These are phyloP conservation scores for Formicarius rufipectus DNA, from an alignment of 2,113 vertebrate species.

Conservation along the genomic window DNA sequence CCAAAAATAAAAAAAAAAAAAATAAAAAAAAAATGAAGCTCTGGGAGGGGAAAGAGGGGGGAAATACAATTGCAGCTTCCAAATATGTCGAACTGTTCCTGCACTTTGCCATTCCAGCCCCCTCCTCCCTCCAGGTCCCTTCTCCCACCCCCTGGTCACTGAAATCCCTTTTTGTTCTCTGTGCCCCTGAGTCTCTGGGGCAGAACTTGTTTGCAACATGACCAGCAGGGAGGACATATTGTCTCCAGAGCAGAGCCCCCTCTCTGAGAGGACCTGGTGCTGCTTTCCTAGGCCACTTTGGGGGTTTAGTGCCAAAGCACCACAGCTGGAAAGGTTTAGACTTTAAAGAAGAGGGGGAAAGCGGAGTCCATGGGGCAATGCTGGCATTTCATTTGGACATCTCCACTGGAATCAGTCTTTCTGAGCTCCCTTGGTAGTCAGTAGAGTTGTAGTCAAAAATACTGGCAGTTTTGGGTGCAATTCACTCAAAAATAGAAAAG, in stretches of 20 bases:
- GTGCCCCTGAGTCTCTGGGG: neutral
- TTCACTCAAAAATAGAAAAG: neutral
- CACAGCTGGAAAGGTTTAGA: neutral
- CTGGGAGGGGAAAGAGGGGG: neutral
- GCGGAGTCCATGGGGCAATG: neutral
- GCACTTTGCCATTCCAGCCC: neutral
- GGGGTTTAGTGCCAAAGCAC: neutral
- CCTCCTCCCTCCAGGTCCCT: neutral
- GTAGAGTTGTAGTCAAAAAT: neutral
- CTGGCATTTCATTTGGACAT: neutral
- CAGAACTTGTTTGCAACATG: constrained; percentile 1
- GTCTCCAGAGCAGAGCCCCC: neutral
- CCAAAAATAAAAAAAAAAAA: neutral
- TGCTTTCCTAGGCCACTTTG: neutral
- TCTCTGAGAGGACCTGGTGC: neutral
- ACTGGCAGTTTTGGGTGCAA: neutral
- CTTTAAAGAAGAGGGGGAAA: neutral
- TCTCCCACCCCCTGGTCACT: constrained; percentile 6
- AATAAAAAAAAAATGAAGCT: constrained; percentile 28
- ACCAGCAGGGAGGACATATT: constrained; percentile 13
- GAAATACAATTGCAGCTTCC: constrained; percentile 45
- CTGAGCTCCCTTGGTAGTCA: neutral
- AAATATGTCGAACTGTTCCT: constrained; percentile 58
- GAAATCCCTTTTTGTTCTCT: constrained; percentile 58
- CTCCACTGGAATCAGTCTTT: neutral